phyloP scores from a whole-genome alignment of 2,888 invertebrate genomes.

The Drosophila borborema region DNA sequence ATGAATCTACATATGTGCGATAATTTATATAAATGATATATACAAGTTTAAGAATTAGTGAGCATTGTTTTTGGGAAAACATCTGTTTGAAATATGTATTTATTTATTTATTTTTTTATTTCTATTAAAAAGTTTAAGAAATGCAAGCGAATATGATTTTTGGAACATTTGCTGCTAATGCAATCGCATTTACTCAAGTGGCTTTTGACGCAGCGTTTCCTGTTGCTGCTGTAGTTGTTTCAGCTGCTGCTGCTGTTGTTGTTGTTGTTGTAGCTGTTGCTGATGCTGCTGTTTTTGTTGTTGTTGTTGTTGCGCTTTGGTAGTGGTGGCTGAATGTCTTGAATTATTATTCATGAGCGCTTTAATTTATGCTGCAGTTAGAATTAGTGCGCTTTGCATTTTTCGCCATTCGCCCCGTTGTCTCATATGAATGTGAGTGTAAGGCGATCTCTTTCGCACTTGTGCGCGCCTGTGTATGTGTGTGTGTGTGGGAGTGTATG shows the following conservation, averaged over 20 bases:
- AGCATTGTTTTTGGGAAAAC: no score
- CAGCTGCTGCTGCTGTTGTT: conserved; percentile 16
- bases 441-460: conserved; percentile 25
- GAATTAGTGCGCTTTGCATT: conserved; percentile 76
- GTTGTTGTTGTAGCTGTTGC: conserved; percentile 19
- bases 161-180: conserved; percentile 29
- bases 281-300: conserved; percentile 29
- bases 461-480: not conserved
- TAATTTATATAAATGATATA: no score
- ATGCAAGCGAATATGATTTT: conserved; percentile 20
- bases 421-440: conserved; percentile 19
- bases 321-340: conserved; percentile 63
- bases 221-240: conserved; percentile 32
- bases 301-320: conserved; percentile 24
- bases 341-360: conserved; percentile 78
- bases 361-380: conserved; percentile 79
- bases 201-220: conserved; percentile 54
- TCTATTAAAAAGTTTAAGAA: no score
- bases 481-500: not conserved
- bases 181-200: conserved; percentile 68
- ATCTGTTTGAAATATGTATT: no score
- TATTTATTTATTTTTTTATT: no score
- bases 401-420: conserved; percentile 51
- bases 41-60: no score
- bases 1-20: no score